Percentiles rank a stretch among this genome's conserved stretches.
phyloP scores from a whole-genome alignment of 92 coral and sea anemone species.

The Metridium senile region DNA sequence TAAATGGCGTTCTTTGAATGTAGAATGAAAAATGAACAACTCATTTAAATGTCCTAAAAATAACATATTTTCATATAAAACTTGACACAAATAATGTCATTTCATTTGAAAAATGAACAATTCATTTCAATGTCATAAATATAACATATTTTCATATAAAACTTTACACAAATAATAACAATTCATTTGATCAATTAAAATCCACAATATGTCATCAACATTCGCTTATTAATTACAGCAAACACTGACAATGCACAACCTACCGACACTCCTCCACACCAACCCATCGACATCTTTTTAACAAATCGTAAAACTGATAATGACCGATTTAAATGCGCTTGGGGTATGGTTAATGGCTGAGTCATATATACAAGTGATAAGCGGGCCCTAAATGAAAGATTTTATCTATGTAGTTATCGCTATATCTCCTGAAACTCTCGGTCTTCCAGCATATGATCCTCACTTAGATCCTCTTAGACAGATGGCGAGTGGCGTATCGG shows the following conservation, averaged over 20 bases:
- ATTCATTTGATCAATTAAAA: too few relatives aligned
- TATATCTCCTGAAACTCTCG: not conserved
- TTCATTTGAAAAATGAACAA: too few relatives aligned
- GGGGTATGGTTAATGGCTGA: not conserved
- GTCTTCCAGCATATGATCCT: not conserved
- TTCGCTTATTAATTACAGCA: too few relatives aligned
- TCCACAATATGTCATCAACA: not conserved
- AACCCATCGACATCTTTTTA: not conserved
- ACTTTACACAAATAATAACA: too few relatives aligned
- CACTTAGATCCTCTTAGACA: not conserved
- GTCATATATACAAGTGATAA: constrained; percentile 5
- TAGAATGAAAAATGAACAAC: too few relatives aligned
- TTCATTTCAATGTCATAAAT: too few relatives aligned
- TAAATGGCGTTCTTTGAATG: too few relatives aligned
- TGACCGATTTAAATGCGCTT: not conserved
- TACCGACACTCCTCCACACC: not conserved
- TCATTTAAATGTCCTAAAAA: too few relatives aligned
- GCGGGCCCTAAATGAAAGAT: constrained; percentile 3
- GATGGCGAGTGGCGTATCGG: constrained; percentile 10
- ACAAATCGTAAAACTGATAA: not conserved
- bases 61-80: too few relatives aligned
- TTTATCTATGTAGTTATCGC: not conserved
- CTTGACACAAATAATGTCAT: too few relatives aligned
- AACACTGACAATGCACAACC: not conserved
- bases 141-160: too few relatives aligned